Evolutionary conservation across 2,888 invertebrate species (phyloP).

Genomic region (Epistrophella euchroma): DNA sequence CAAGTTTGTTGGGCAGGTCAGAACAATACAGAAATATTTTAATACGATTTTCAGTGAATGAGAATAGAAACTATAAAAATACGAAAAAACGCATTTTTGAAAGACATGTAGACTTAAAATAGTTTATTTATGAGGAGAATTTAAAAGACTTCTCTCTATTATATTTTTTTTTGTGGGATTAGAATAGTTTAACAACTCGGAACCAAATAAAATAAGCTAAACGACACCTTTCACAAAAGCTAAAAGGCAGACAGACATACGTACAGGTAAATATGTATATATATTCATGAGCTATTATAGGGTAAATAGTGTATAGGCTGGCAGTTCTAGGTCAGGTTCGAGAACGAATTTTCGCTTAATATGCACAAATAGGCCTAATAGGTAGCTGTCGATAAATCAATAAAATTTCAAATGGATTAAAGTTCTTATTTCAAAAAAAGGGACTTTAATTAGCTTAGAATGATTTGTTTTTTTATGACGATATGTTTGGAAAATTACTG

Average conservation of each 20-base stretch:
- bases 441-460: slow-evolving; percentile 64
- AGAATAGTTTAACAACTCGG: slow-evolving; percentile 29
- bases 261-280: slow-evolving; percentile 15
- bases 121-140: slow-evolving; percentile 9
- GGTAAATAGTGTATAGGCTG: neutral
- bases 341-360: slow-evolving; percentile 67
- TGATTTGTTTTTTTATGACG: neutral
- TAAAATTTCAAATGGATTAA: slow-evolving; percentile 34
- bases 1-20: slow-evolving; percentile 73
- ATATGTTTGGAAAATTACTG: neutral
- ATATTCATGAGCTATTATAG: slow-evolving; percentile 42
- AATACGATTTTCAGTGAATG: slow-evolving; percentile 12
- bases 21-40: slow-evolving; percentile 41
- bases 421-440: slow-evolving; percentile 6
- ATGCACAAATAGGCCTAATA: slow-evolving; percentile 23
- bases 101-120: neutral
- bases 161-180: slow-evolving; percentile 14
- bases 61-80: neutral
- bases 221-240: slow-evolving; percentile 46
- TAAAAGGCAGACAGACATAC: slow-evolving; percentile 16
- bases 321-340: slow-evolving; percentile 74
- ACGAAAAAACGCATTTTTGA: neutral
- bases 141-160: slow-evolving; percentile 17
- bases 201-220: slow-evolving; percentile 44
- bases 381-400: slow-evolving; percentile 67